Conservation (phyloP, 2,113 vertebrate species). For the Saccopteryx leptura region DNA sequence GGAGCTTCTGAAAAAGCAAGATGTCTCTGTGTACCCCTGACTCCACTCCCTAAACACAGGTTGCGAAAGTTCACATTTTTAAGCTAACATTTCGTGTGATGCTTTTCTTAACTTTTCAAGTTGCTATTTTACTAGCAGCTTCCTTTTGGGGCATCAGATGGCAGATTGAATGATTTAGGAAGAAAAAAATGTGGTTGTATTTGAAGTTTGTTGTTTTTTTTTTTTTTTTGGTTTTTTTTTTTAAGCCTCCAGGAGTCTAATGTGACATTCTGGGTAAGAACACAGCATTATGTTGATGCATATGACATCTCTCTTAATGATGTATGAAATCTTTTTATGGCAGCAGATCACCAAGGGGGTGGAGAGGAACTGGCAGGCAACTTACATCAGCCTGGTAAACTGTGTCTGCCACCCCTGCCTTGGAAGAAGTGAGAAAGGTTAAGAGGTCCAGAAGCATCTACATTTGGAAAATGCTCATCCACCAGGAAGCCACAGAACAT, state of each 20-base stretch:
- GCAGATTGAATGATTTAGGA: conserved; percentile 75
- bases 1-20: neutral
- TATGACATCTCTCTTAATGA: conserved; percentile 67
- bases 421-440: neutral
- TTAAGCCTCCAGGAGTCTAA: conserved; percentile 63
- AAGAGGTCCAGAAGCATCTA: neutral
- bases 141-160: conserved; percentile 74
- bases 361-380: neutral
- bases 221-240: neutral
- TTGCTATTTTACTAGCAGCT: conserved; percentile 75
- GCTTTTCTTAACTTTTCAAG: conserved; percentile 77
- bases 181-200: conserved; percentile 37
- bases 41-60: neutral
- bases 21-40: neutral
- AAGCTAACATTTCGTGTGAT: conserved; percentile 60
- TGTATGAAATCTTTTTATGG: conserved; percentile 32
- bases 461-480: neutral
- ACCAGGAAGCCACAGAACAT: neutral
- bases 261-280: conserved; percentile 73
- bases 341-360: neutral
- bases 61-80: conserved; percentile 64
- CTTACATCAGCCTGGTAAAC: neutral
- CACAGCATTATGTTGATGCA: conserved; percentile 26
- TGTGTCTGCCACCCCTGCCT: neutral
- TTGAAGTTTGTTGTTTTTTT: conserved; percentile 46